Percentiles rank a stretch among this genome's conserved stretches.
These are phyloP conservation scores for Seira ritae DNA, from an alignment of 2,888 invertebrate species.

Conservation along the genomic window DNA sequence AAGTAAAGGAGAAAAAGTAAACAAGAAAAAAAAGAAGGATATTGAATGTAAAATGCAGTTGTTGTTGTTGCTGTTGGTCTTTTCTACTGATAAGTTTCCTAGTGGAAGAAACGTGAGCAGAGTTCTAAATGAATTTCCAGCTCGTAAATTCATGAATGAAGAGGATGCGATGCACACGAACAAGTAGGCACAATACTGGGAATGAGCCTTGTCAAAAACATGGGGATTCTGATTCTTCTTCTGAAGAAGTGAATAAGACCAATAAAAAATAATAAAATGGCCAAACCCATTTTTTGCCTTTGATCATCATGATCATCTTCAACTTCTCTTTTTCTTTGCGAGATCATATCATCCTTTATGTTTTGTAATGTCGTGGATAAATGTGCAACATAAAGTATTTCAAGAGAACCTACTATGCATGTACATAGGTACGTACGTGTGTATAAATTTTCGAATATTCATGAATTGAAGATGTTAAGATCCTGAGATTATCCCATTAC, in stretches of 20 bases:
- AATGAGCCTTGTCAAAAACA: constrained; percentile 6
- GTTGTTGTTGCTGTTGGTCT: background rate
- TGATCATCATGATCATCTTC: background rate
- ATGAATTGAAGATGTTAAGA: background rate
- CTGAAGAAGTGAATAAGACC: background rate
- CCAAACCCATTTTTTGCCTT: constrained; percentile 29
- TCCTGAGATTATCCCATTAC: too few relatives aligned
- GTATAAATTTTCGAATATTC: constrained; percentile 14
- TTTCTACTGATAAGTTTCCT: background rate
- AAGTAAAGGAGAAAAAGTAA: background rate
- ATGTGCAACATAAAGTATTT: background rate
- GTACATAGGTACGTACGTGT: too few relatives aligned
- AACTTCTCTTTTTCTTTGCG: too few relatives aligned
- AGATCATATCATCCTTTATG: constrained; percentile 15
- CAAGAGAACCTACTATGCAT: too few relatives aligned
- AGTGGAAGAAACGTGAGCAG: constrained; percentile 42
- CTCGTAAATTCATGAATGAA: constrained; percentile 43
- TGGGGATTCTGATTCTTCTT: background rate
- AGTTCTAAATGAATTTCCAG: constrained; percentile 43
- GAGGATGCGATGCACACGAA: background rate
- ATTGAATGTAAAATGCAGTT: constrained; percentile 10
- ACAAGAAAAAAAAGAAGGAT: background rate
- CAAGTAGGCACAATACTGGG: constrained; percentile 9
- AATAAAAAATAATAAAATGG: constrained; percentile 29
- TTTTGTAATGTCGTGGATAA: constrained; percentile 6